Base-by-base conservation (phyloP, 2,888 invertebrate genomes). In the Fragum whitleyi region DNA sequence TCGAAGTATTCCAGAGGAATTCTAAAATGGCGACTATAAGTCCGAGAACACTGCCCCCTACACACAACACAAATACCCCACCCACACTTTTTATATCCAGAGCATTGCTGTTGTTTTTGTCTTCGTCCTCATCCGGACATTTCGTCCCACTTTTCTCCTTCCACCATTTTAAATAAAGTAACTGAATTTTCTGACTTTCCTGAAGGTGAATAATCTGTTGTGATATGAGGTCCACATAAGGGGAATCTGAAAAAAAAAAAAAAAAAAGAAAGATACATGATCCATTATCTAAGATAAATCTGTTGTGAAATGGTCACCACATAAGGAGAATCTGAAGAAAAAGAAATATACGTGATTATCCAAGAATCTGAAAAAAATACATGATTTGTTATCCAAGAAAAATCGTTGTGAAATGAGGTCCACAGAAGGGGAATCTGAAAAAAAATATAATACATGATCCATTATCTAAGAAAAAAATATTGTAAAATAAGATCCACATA, bases 161-260 rank as follows among this genome's bases (percentile, higher is more conserved):
- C 99, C 99, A 99, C 99, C 99, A 99, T 93, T 97, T 96, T 42
- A 97, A 97, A 95, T 99, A 99, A 91, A 99, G 95, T 84, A 92
- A 92, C 75, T 94, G 98, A 81, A 99, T 95, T 94, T 96, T 97
- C 59, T 98, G 98, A 93, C 97, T 97, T 94, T 99, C 99, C 95
- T 99, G 99, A 42, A 99, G 95, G 94, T 97, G 97, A 67, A 99
- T 95, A 88, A 99, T 98, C 62, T 98, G 98, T 39, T 97, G 97
- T 16, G 98, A 98, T 88, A 99, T 97, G 94, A 97, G 97, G 94
- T 99, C 99, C 19, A 98, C 95, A 97, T 98, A 99, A 0, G 97
- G 97, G 32, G 98, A 97, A 39, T 97, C 97, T 96, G 89, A 26
- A 62, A 39, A 32, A 2, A 28, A 6, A 9, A 36, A n/a, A n/a